Evolutionary conservation across 2,888 invertebrate species (phyloP).

Genomic region (Tinea pellionella): DNA sequence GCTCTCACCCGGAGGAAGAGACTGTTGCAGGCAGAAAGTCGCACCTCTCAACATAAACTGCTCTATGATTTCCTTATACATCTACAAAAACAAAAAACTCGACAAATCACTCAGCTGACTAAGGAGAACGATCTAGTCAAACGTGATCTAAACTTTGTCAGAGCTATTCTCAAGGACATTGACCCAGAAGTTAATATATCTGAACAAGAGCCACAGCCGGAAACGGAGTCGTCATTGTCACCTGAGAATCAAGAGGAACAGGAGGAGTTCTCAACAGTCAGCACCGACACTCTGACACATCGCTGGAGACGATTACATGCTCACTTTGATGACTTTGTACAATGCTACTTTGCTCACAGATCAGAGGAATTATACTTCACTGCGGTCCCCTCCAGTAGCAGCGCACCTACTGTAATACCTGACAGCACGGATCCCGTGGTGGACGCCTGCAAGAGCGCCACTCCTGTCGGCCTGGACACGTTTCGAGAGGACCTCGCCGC

Average conservation of each 20-base stretch:
- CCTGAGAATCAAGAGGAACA: conserved; percentile 29
- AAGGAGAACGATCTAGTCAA: conserved; percentile 77
- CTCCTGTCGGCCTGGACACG: conserved; percentile 71
- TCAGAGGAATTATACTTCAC: conserved; percentile 78
- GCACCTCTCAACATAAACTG: conserved; percentile 83
- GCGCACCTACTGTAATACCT: neutral
- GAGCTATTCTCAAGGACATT: conserved; percentile 71
- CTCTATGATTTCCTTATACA: conserved; percentile 86
- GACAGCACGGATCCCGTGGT: conserved; percentile 2
- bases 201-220: conserved; percentile 13
- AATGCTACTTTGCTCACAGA: conserved; percentile 85
- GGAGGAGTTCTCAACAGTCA: conserved; percentile 39
- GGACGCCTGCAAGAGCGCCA: conserved; percentile 15
- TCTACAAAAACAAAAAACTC: conserved; percentile 78
- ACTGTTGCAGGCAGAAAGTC: conserved; percentile 83
- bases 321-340: conserved; percentile 90
- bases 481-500: conserved; percentile 89
- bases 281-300: conserved; percentile 69
- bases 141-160: conserved; percentile 78
- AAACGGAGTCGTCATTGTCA: no score
- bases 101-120: conserved; percentile 73
- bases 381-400: conserved; percentile 24
- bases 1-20: conserved; percentile 83
- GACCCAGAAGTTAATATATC: conserved; percentile 51
- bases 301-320: conserved; percentile 81